These are phyloP conservation scores for Sycon ciliatum DNA, from an alignment of 37 sponge, comb jelly and placozoan genomes.

Conservation along the genomic window DNA sequence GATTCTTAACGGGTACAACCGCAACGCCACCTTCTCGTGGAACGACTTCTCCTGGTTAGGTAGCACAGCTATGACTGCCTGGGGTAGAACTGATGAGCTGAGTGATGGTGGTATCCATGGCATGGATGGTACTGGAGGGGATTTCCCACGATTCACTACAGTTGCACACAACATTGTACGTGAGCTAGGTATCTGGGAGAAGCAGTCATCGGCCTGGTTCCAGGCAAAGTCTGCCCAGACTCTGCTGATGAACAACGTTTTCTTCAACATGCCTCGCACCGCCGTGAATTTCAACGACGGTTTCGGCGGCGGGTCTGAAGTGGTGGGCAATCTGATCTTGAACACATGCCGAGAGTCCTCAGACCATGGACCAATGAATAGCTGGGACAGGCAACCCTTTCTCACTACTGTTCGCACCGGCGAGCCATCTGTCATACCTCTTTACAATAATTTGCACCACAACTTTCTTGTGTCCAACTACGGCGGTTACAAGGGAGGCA, in stretches of 20 bases:
- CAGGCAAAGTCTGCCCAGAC: neutral
- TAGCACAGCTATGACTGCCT: constrained; percentile 23
- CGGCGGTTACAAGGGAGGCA: neutral
- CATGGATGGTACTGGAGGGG: neutral
- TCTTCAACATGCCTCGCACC: neutral
- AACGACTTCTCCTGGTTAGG: constrained; percentile 25
- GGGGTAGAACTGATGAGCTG: constrained; percentile 28
- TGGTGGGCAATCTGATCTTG: neutral
- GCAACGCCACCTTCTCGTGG: neutral
- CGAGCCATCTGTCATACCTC: neutral
- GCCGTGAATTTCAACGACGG: neutral
- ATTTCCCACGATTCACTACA: neutral
- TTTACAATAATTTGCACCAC: neutral
- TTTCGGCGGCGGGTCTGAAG: neutral
- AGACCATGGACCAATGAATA: neutral
- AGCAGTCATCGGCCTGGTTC: neutral
- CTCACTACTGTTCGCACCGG: neutral
- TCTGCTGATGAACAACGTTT: neutral
- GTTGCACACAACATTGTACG: neutral
- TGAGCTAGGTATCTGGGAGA: neutral
- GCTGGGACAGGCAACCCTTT: neutral
- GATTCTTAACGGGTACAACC: neutral
- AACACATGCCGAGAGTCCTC: neutral
- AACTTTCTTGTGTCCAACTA: neutral
- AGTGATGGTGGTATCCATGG: neutral